These are phyloP conservation scores for Urophycis tenuis DNA, from an alignment of 2,797 vertebrate species.

Conservation along the genomic window DNA sequence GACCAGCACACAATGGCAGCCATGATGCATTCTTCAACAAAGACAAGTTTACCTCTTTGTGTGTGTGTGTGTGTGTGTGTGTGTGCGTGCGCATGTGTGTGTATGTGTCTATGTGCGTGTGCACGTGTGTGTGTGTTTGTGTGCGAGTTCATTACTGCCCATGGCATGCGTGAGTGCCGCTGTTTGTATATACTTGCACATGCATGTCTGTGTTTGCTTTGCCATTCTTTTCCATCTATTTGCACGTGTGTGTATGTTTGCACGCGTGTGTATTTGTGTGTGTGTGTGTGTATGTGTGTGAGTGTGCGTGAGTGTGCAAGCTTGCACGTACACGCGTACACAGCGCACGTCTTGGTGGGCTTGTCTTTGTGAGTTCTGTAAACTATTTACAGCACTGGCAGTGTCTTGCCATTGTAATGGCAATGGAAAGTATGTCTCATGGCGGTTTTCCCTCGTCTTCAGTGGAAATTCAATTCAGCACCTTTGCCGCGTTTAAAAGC, in stretches of 20 bases:
- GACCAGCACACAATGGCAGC: not conserved
- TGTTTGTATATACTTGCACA: conserved; percentile 27
- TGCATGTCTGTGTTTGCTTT: conserved; percentile 35
- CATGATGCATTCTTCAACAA: not conserved
- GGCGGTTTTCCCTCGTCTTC: conserved; percentile 43
- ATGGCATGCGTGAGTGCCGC: conserved; percentile 18
- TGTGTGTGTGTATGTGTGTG: not conserved
- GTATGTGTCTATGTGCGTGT: no score
- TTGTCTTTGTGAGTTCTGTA: conserved; percentile 58
- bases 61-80: no score
- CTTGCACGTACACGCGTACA: conserved; percentile 12
- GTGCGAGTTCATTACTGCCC: not conserved
- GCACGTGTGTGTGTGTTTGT: not conserved
- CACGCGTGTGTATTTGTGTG: conserved; percentile 25
- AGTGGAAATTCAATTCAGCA: conserved; percentile 60
- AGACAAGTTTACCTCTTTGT: not conserved
- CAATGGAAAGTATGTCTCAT: conserved; percentile 67
- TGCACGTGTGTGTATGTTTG: not conserved
- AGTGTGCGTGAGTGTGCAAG: not conserved
- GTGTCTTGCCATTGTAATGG: conserved; percentile 58
- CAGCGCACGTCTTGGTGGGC: conserved; percentile 36
- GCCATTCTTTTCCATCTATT: conserved; percentile 36
- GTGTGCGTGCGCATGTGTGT: no score
- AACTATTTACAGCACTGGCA: conserved; percentile 64
- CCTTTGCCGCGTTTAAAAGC: conserved; percentile 47